Base-by-base conservation (phyloP, 1,140 invertebrate species). In the Drosophila kohkoa region DNA sequence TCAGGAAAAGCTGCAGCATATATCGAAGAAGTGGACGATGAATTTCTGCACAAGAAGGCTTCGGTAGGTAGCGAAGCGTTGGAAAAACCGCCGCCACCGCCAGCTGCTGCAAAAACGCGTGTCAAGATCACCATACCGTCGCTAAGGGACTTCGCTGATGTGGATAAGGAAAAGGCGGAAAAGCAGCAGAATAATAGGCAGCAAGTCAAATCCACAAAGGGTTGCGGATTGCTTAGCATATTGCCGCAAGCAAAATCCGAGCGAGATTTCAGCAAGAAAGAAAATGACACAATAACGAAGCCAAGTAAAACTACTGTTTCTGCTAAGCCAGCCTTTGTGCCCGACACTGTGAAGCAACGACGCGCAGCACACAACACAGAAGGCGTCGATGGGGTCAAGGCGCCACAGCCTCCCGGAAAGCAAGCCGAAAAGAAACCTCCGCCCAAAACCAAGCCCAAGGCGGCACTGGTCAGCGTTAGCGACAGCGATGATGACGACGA, bases 41-140 rank as follows among this genome's bases (percentile, higher is more conserved):
- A 95, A 80, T 94, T 94, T 77, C 67, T 95, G n/a, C 93, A 93
- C 62, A 95, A 94, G 81, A 94, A 94, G 77, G 10, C 43, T 1
- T 25, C 20, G 20, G 15, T 70, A 49, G 66, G 43, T 20, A 72
- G 48, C 51, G 64, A 62, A 57, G 43, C 41, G 32, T 45, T 82
- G 32, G 85, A 91, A 66, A 85, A 79, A 48, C 74, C 71, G 8
- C 79, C 85, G n/a, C 62, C 74, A 11, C 79, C 85, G n/a, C 62
- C 73, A 11, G 87, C 81, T 49, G 76, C 48, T 38, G 55, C 52
- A 5, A 92, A 91, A 20, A 77, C 73, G 41, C 81, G 88, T 1
- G 90, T 93, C 0, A 91, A 91, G 60, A 93, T 93, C 54, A 87
- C 80, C 25, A 90, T 93, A 52, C 92, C 93, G 0, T 92, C 92